Conservation (phyloP, 2,888 invertebrate genomes). For the Drosophila nr. fundita region DNA sequence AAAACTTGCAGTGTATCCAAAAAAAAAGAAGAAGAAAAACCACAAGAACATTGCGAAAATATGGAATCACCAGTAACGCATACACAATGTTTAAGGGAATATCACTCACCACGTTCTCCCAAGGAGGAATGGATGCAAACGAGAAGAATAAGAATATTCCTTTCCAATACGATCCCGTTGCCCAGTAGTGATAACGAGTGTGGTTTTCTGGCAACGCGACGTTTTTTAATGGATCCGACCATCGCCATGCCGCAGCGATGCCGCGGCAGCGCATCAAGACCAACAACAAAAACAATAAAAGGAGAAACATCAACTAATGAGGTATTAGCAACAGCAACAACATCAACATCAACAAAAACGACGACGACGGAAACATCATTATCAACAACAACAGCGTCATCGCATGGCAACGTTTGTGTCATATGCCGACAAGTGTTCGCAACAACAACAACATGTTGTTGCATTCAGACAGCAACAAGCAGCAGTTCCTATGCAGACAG, state of each 20-base stretch:
- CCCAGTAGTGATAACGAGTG: not conserved
- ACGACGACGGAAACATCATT: slow-evolving; percentile 10
- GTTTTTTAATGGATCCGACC: not conserved
- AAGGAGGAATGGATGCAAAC: not conserved
- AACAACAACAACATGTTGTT: slow-evolving; percentile 57
- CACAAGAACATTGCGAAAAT: slow-evolving; percentile 19
- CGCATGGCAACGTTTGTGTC: slow-evolving; percentile 53
- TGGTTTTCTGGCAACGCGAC: not conserved
- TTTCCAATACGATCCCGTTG: not conserved
- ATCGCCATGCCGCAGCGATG: slow-evolving; percentile 3
- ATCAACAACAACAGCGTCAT: slow-evolving; percentile 13
- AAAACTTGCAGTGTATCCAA: slow-evolving; percentile 17
- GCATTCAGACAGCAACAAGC: slow-evolving; percentile 37
- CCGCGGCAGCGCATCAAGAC: slow-evolving; percentile 4
- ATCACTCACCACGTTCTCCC: not conserved
- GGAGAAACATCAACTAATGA: slow-evolving; percentile 14
- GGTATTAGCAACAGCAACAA: slow-evolving; percentile 35
- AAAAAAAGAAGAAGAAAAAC: not conserved
- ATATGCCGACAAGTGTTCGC: slow-evolving; percentile 54
- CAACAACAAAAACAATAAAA: slow-evolving; percentile 18
- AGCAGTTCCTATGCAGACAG: slow-evolving; percentile 40
- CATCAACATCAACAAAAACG: slow-evolving; percentile 10
- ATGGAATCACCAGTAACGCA: slow-evolving; percentile 5
- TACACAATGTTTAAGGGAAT: not conserved
- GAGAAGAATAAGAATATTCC: not conserved